Evolutionary conservation across 2,113 vertebrate species (phyloP).

Genomic region (Periophthalmodon schlosseri): DNA sequence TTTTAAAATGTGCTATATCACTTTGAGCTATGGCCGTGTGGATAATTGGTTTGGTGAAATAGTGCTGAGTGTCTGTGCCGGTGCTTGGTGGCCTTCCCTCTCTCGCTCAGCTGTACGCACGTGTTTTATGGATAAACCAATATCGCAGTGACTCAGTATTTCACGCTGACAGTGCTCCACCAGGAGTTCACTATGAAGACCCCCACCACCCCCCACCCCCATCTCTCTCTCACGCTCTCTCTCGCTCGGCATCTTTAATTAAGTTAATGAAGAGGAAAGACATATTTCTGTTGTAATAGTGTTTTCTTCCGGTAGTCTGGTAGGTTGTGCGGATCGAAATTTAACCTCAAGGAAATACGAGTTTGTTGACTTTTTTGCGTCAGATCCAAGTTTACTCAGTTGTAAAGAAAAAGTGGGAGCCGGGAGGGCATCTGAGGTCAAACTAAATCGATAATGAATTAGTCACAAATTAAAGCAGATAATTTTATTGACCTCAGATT

Average conservation of each 20-base stretch:
- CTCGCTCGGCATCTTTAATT: constrained; percentile 29
- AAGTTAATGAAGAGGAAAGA: constrained; percentile 33
- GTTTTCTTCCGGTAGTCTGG: background rate
- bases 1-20: constrained; percentile 76
- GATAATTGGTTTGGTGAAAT: constrained; percentile 81
- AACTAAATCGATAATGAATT: too few species aligned
- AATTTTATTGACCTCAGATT: too few species aligned
- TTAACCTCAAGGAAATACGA: background rate
- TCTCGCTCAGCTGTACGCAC: constrained; percentile 22
- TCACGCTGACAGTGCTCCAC: constrained; percentile 55
- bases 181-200: constrained; percentile 36
- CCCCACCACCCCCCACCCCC: too few species aligned
- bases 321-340: background rate
- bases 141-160: constrained; percentile 66
- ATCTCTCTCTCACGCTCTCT: background rate
- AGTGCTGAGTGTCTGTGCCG: constrained; percentile 76
- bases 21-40: constrained; percentile 77
- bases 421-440: too few species aligned
- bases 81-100: constrained; percentile 57
- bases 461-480: too few species aligned
- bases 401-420: background rate
- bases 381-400: background rate
- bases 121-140: constrained; percentile 72
- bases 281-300: background rate
- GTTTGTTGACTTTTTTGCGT: background rate